Conservation (phyloP, 2,797 vertebrate species). For the Hydrocynus forskahlii region DNA sequence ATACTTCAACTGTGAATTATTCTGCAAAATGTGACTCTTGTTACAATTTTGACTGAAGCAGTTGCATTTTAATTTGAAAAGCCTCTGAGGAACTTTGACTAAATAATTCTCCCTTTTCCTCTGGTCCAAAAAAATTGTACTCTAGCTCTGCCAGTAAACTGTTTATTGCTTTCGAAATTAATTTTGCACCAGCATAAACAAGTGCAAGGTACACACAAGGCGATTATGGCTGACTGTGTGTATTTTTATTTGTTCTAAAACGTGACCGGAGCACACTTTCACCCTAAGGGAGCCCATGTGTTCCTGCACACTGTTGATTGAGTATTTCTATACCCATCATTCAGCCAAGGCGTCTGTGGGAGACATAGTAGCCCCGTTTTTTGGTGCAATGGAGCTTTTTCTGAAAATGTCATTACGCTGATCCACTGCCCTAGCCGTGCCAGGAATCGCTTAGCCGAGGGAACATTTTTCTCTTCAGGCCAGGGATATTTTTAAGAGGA, state of each 20-base stretch:
- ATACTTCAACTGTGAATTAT: conserved; percentile 22
- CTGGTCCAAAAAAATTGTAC: conserved; percentile 39
- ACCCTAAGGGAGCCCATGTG: conserved; percentile 27
- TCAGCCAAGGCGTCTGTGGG: conserved; percentile 75
- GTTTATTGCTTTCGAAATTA: conserved; percentile 73
- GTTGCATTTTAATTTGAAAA: conserved; percentile 46
- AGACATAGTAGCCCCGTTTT: conserved; percentile 62
- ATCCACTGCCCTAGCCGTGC: conserved; percentile 61
- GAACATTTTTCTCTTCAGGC: conserved; percentile 69
- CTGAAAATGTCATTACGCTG: conserved; percentile 84
- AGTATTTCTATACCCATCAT: conserved; percentile 68
- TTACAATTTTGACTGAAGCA: conserved; percentile 37
- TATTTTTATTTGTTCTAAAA: conserved; percentile 65
- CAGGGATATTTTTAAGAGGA: conserved; percentile 78
- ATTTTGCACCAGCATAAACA: conserved; percentile 64
- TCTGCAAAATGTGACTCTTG: conserved; percentile 36
- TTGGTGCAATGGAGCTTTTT: conserved; percentile 69
- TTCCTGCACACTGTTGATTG: conserved; percentile 41
- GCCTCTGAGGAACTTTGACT: conserved; percentile 35
- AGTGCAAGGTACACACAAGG: conserved; percentile 64
- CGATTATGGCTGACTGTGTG: conserved; percentile 62
- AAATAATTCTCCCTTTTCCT: conserved; percentile 50
- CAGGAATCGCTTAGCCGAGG: conserved; percentile 75
- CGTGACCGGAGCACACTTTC: conserved; percentile 30
- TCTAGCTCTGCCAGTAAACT: conserved; percentile 57